Evolutionary conservation across 2,113 vertebrate genomes (phyloP).

Genomic region (Ibidorhyncha struthersii): DNA sequence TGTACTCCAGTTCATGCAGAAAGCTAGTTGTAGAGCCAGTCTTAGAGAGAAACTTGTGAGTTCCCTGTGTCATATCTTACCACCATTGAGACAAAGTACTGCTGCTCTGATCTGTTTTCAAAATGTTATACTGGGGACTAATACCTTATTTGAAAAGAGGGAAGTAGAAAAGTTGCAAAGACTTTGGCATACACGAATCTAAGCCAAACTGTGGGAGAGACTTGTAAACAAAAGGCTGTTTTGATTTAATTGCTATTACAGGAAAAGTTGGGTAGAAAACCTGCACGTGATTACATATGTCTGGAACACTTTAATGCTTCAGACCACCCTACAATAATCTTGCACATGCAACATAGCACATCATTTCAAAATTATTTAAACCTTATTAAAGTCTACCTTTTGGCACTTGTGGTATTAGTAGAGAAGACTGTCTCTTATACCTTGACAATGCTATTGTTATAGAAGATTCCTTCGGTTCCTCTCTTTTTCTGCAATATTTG

Average conservation of each 20-base stretch:
- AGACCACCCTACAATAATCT: neutral
- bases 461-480: neutral
- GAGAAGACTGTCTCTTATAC: neutral
- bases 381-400: neutral
- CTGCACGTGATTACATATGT: accelerated
- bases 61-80: neutral
- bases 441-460: neutral
- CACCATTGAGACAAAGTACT: neutral
- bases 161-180: neutral
- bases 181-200: neutral
- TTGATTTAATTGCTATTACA: neutral
- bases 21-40: neutral
- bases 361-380: too few species aligned
- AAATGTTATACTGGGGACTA: neutral
- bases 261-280: neutral
- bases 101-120: neutral
- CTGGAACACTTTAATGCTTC: neutral
- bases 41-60: neutral
- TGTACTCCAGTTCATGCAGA: neutral
- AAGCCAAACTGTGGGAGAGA: neutral
- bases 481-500: neutral
- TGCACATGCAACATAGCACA: neutral
- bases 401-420: neutral
- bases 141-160: neutral
- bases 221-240: neutral